A percentile compares a stretch with the other conserved stretches of the same genome.
phyloP scores from a whole-genome alignment of 2,888 invertebrate genomes.

The Trachelus iudaicus region DNA sequence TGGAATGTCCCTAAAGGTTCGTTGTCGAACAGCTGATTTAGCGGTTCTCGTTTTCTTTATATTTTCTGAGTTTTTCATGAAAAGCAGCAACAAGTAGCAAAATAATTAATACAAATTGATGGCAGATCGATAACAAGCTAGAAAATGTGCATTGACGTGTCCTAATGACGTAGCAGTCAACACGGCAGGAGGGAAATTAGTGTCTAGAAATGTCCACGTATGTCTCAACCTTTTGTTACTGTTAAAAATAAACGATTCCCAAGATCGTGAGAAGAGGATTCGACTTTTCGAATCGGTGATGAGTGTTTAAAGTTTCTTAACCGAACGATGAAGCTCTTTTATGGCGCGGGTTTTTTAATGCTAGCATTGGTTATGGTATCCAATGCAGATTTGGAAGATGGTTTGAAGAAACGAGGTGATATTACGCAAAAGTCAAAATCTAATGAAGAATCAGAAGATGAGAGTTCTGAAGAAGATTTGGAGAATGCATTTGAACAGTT shows the following conservation, averaged over 20 bases:
- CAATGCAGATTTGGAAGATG: slow-evolving; percentile 36
- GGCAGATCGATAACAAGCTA: background rate
- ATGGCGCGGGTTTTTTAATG: slow-evolving; percentile 36
- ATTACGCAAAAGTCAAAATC: slow-evolving; percentile 33
- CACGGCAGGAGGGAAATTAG: background rate
- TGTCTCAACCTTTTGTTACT: slow-evolving; percentile 30
- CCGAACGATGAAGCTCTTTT: slow-evolving; percentile 33
- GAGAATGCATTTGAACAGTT: slow-evolving; percentile 44
- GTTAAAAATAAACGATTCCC: slow-evolving; percentile 20
- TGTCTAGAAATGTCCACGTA: slow-evolving; percentile 50
- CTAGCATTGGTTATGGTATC: slow-evolving; percentile 36
- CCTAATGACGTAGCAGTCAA: slow-evolving; percentile 48
- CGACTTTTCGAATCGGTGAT: slow-evolving; percentile 23
- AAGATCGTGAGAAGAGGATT: background rate
- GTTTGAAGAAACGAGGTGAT: slow-evolving; percentile 32
- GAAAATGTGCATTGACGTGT: slow-evolving; percentile 50
- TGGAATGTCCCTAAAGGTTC: slow-evolving; percentile 15
- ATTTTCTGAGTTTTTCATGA: background rate
- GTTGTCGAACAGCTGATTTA: slow-evolving; percentile 15
- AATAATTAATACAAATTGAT: background rate
- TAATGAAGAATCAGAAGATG: slow-evolving; percentile 46
- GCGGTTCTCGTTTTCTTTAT: background rate
- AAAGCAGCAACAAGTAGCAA: background rate
- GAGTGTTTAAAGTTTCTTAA: slow-evolving; percentile 14
- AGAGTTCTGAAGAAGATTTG: slow-evolving; percentile 38